phyloP scores from a whole-genome alignment of 2,113 vertebrate species.

The Sander vitreus region DNA sequence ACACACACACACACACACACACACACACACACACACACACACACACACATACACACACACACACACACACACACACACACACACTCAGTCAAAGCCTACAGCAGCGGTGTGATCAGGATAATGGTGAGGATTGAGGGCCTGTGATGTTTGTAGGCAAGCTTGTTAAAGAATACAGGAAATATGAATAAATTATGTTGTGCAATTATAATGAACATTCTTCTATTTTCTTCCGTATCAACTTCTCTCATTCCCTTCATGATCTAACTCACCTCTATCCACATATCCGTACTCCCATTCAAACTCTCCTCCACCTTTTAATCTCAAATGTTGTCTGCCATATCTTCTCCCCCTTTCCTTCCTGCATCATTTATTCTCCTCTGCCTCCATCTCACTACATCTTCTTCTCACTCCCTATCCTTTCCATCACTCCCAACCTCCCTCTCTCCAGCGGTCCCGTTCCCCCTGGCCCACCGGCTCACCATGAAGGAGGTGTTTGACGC shows the following conservation, averaged over 20 bases:
- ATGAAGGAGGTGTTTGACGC: conserved; percentile 89
- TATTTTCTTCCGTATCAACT: conserved; percentile 24
- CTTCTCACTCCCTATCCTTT: neutral
- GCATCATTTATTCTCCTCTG: conserved; percentile 21
- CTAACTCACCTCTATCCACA: neutral
- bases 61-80: conserved; percentile 23
- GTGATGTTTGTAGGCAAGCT: conserved; percentile 34
- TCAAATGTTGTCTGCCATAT: neutral
- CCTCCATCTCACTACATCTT: conserved; percentile 5
- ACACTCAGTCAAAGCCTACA: conserved; percentile 23
- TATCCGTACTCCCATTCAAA: conserved; percentile 15
- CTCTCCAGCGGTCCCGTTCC: conserved; percentile 86
- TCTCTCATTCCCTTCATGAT: neutral
- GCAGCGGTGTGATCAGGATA: conserved; percentile 45
- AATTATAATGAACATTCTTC: conserved; percentile 24
- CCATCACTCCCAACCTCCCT: neutral
- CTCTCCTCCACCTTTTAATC: neutral
- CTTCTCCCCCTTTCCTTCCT: neutral
- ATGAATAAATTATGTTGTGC: conserved; percentile 46
- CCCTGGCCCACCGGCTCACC: conserved; percentile 87
- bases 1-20: conserved; percentile 5
- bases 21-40: conserved; percentile 10
- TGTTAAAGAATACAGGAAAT: conserved; percentile 38
- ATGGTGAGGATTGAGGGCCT: conserved; percentile 36
- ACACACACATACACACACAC: conserved; percentile 11